Percentiles rank a stretch among this genome's conserved stretches.
phyloP scores from a whole-genome alignment of 2,797 vertebrate genomes.

The Hylomyscus alleni region DNA sequence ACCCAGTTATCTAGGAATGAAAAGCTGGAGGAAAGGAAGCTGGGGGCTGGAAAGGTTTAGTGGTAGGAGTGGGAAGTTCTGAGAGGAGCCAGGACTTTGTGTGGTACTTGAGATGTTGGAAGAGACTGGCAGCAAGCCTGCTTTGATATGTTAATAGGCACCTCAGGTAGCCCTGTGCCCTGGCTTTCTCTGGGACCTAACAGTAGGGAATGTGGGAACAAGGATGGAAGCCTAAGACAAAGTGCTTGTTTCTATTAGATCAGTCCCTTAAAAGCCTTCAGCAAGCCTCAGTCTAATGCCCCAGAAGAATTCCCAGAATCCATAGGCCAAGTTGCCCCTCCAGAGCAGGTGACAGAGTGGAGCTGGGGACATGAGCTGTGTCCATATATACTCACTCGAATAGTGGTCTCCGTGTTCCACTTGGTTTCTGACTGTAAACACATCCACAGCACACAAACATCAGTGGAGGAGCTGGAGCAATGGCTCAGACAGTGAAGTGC shows the following conservation, averaged over 20 bases:
- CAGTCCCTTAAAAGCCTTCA: background rate
- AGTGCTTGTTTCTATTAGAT: background rate
- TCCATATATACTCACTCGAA: accelerated
- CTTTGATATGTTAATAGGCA: background rate
- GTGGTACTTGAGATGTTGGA: background rate
- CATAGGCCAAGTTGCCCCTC: background rate
- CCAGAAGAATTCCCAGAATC: background rate
- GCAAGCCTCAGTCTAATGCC: background rate
- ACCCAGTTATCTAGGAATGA: too few relatives aligned
- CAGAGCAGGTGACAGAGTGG: background rate
- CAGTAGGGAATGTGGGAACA: accelerated
- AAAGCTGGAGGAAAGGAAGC: background rate
- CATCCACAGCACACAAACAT: background rate
- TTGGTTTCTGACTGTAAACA: background rate
- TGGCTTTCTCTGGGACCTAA: background rate
- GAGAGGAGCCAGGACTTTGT: background rate
- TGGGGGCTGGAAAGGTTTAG: too few relatives aligned
- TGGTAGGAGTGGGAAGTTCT: background rate
- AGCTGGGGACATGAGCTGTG: background rate
- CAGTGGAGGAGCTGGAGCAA: background rate
- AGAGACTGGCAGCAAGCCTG: background rate
- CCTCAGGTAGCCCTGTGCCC: background rate
- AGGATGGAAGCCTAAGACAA: too few relatives aligned
- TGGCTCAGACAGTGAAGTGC: background rate
- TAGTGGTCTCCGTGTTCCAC: accelerated